Conservation (phyloP, 2,113 vertebrate species). For the Otolemur garnettii region DNA sequence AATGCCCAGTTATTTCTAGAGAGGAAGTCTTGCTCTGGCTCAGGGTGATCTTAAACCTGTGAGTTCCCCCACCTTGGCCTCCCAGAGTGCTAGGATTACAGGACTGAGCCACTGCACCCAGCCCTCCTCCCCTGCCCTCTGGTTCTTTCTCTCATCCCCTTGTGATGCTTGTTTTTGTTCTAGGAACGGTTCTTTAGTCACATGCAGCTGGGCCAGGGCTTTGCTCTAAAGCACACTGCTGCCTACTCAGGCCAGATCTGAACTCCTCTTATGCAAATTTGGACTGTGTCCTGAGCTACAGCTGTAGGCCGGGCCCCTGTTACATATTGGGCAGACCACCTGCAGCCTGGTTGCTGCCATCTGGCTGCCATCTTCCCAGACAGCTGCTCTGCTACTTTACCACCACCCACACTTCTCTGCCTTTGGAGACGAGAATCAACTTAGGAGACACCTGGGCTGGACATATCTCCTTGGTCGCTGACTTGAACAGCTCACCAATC, state of each 20-base stretch:
- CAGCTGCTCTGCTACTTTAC: neutral
- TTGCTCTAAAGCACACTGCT: neutral
- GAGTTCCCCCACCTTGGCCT: too few relatives aligned
- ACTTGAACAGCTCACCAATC: slow-evolving; percentile 52
- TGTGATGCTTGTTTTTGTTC: slow-evolving; percentile 76
- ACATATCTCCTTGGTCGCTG: slow-evolving; percentile 21
- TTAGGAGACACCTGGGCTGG: slow-evolving; percentile 7
- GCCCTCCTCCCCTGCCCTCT: neutral
- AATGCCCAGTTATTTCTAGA: too few relatives aligned
- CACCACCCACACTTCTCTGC: neutral
- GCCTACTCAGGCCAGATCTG: neutral
- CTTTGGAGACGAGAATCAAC: slow-evolving; percentile 49
- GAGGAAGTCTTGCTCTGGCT: too few relatives aligned
- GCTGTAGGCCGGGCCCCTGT: neutral
- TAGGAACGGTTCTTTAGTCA: slow-evolving; percentile 2
- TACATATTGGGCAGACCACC: neutral
- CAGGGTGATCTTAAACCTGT: too few relatives aligned
- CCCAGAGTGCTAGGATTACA: too few relatives aligned
- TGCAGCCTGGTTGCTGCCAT: neutral
- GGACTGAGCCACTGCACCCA: too few relatives aligned
- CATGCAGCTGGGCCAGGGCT: neutral
- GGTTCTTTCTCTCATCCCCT: neutral
- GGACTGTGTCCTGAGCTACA: slow-evolving; percentile 50
- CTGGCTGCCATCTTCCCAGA: neutral
- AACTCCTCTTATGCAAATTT: neutral